Percentiles rank a stretch among this genome's conserved stretches.
Evolutionary conservation across 2,888 invertebrate species (phyloP).

Genomic region (Gerris lacustris): DNA sequence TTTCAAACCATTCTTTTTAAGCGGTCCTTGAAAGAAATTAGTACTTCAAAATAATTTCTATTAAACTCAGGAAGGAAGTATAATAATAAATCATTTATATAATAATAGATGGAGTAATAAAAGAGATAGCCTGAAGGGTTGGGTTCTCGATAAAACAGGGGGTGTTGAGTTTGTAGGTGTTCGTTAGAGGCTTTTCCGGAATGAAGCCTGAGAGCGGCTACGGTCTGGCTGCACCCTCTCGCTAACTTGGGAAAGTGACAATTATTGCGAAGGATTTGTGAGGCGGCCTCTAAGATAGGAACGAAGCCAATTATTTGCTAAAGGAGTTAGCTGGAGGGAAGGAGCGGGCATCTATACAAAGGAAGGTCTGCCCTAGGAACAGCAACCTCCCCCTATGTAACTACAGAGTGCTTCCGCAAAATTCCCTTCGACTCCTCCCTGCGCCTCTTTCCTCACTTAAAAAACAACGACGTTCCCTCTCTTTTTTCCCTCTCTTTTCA

Average conservation of each 20-base stretch:
- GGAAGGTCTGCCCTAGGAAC: neutral
- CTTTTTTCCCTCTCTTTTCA: neutral
- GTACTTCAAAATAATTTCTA: too few relatives aligned
- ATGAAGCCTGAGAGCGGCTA: neutral
- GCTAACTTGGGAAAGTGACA: neutral
- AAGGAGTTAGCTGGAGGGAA: neutral
- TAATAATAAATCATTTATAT: too few relatives aligned
- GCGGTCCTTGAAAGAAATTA: too few relatives aligned
- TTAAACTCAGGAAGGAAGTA: too few relatives aligned
- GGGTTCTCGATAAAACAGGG: neutral
- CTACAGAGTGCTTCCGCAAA: neutral
- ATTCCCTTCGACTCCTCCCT: neutral
- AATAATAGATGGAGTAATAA: neutral
- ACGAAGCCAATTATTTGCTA: constrained; percentile 5
- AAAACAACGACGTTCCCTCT: neutral
- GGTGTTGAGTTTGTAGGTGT: neutral
- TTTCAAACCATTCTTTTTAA: too few relatives aligned
- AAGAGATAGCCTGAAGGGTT: neutral
- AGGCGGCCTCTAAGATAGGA: neutral
- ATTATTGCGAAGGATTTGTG: neutral
- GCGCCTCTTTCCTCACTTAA: neutral
- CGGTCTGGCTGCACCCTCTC: neutral
- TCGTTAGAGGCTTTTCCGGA: neutral
- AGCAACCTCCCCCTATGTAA: neutral
- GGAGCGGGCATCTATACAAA: neutral